Evolutionary conservation across 2,888 invertebrate species (phyloP).

Genomic region (Melipona bicolor): DNA sequence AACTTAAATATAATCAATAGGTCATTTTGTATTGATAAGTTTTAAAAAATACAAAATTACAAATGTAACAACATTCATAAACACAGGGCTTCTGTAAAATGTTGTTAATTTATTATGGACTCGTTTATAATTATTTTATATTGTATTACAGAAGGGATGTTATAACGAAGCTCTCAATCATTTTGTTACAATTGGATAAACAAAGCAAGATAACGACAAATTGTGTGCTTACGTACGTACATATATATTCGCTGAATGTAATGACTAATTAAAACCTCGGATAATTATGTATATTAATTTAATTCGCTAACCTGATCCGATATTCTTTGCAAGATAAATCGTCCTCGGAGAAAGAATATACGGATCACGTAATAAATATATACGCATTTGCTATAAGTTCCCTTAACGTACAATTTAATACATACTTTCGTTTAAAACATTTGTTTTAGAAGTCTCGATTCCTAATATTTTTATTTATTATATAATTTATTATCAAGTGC

Average conservation of each 20-base stretch:
- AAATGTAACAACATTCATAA: background rate
- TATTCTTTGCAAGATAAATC: conserved; percentile 61
- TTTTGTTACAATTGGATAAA: conserved; percentile 1
- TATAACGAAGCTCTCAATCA: background rate
- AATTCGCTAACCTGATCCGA: conserved; percentile 74
- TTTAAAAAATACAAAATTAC: background rate
- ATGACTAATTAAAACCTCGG: conserved; percentile 23
- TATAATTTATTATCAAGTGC: background rate
- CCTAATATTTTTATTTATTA: conserved; percentile 6
- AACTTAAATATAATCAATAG: background rate
- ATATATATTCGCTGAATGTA: conserved; percentile 54
- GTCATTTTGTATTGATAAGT: background rate
- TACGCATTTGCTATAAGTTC: conserved; percentile 17
- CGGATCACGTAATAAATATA: conserved; percentile 71
- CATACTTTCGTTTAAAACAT: background rate
- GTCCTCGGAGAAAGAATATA: conserved; percentile 64
- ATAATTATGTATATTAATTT: conserved; percentile 62
- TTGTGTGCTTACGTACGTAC: background rate
- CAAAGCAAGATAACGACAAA: background rate
- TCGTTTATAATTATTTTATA: background rate
- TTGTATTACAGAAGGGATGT: background rate
- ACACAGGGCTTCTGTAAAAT: background rate
- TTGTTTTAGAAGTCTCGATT: background rate
- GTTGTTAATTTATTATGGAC: background rate
- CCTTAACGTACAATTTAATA: background rate